phyloP scores from a whole-genome alignment of 2,888 invertebrate genomes.

The Nomada ferruginata region DNA sequence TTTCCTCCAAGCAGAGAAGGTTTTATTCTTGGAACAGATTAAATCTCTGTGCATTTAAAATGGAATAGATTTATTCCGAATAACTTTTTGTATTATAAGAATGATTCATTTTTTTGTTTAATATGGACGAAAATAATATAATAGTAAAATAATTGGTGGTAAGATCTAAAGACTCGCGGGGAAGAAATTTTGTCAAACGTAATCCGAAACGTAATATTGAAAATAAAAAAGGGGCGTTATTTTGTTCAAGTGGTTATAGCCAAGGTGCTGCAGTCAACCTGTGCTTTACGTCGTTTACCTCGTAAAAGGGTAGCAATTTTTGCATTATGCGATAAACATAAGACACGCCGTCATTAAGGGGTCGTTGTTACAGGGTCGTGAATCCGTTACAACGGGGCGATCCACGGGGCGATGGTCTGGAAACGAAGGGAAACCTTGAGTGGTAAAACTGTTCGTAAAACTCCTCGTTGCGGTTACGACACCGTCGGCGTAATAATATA shows the following conservation, averaged over 20 bases:
- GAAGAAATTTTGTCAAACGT: slow-evolving; percentile 17
- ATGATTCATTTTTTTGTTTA: too few relatives aligned
- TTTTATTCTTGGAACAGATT: background rate
- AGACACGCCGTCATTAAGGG: slow-evolving; percentile 40
- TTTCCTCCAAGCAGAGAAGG: background rate
- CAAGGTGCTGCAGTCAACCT: slow-evolving; percentile 40
- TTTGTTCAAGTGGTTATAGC: slow-evolving; percentile 48
- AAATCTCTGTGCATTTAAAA: background rate
- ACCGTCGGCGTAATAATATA: slow-evolving; percentile 70
- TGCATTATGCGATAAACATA: slow-evolving; percentile 74
- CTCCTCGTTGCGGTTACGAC: slow-evolving; percentile 80
- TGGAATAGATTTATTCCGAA: background rate
- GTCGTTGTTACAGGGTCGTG: slow-evolving; percentile 36
- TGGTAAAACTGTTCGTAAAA: slow-evolving; percentile 76
- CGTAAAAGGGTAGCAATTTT: slow-evolving; percentile 59
- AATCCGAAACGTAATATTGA: slow-evolving; percentile 1
- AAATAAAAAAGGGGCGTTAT: slow-evolving; percentile 22
- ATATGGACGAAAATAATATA: too few relatives aligned
- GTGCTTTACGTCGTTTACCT: slow-evolving; percentile 51
- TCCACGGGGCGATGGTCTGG: slow-evolving; percentile 11
- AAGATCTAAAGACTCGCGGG: background rate
- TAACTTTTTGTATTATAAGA: background rate
- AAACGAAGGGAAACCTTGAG: slow-evolving; percentile 39
- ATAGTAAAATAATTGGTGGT: too few relatives aligned
- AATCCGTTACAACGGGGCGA: slow-evolving; percentile 35